A percentile compares a stretch with the other conserved stretches of the same genome.
These are phyloP conservation scores for Corvus cornix DNA, from an alignment of 2,113 vertebrate species.

Conservation along the genomic window DNA sequence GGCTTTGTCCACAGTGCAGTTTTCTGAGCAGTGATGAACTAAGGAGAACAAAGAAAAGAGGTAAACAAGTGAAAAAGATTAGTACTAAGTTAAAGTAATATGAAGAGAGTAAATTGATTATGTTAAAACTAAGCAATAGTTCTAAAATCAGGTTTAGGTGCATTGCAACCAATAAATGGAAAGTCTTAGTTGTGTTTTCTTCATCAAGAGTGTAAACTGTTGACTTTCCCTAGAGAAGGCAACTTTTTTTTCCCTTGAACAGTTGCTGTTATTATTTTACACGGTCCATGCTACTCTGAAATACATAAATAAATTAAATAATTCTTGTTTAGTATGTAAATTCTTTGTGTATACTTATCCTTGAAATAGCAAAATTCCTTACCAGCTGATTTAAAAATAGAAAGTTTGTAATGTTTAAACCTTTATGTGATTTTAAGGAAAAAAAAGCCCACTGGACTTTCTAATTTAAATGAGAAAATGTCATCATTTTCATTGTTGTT, in stretches of 20 bases:
- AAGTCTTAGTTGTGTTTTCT: not conserved
- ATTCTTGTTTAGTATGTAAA: not conserved
- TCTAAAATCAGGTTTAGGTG: not conserved
- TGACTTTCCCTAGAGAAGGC: not conserved
- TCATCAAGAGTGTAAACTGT: not conserved
- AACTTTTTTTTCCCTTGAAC: not conserved
- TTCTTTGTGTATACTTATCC: not conserved
- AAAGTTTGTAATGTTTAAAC: not conserved
- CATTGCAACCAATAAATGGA: not conserved
- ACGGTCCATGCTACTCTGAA: not conserved
- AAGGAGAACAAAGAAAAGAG: not conserved
- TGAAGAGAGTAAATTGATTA: not conserved
- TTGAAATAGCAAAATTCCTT: not conserved
- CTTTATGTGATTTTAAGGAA: not conserved
- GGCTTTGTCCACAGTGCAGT: not conserved
- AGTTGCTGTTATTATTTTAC: not conserved
- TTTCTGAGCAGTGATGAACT: not conserved
- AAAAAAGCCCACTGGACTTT: not conserved
- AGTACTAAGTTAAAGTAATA: not conserved
- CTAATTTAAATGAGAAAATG: not conserved
- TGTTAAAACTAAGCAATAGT: not conserved
- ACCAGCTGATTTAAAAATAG: not conserved
- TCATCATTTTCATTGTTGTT: not conserved
- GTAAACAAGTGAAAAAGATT: not conserved
- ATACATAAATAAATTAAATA: not conserved